A percentile compares a stretch with the other conserved stretches of the same genome.
Evolutionary conservation across 64 coral and sea anemone genomes (phyloP).

Genomic region (Montipora foliosa): DNA sequence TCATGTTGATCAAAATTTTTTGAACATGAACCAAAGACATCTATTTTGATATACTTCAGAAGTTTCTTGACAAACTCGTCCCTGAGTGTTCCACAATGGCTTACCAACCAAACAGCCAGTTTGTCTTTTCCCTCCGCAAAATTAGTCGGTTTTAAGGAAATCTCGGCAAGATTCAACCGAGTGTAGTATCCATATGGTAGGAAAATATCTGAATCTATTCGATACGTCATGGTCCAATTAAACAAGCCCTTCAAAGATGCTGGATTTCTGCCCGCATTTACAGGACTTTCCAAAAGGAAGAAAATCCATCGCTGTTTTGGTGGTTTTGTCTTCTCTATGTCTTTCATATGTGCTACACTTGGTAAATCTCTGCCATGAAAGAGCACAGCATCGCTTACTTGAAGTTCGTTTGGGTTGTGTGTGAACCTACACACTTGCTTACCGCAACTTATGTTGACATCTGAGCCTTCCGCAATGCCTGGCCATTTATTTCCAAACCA

Average conservation of each 20-base stretch:
- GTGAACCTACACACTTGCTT: neutral
- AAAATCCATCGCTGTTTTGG: constrained; percentile 74
- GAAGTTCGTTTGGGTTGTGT: neutral
- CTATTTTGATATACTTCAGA: constrained; percentile 56
- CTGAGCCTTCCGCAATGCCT: neutral
- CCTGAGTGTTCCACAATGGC: constrained; percentile 50
- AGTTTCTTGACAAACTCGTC: constrained; percentile 62
- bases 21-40: constrained; percentile 62
- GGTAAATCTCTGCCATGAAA: constrained; percentile 67
- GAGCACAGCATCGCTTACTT: neutral
- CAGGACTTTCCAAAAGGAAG: constrained; percentile 50
- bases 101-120: constrained; percentile 67
- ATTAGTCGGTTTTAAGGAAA: neutral
- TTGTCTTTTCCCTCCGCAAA: constrained; percentile 53
- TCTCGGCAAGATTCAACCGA: neutral
- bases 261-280: neutral
- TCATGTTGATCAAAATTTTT: constrained; percentile 50
- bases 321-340: neutral
- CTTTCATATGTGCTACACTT: neutral
- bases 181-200: constrained; percentile 55
- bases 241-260: constrained; percentile 26
- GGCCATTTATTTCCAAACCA: neutral
- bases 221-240: constrained; percentile 75
- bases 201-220: constrained; percentile 67
- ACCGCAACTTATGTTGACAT: constrained; percentile 1